Conservation (phyloP, 2,888 invertebrate species). For the Zaprionus bogoriensis region DNA sequence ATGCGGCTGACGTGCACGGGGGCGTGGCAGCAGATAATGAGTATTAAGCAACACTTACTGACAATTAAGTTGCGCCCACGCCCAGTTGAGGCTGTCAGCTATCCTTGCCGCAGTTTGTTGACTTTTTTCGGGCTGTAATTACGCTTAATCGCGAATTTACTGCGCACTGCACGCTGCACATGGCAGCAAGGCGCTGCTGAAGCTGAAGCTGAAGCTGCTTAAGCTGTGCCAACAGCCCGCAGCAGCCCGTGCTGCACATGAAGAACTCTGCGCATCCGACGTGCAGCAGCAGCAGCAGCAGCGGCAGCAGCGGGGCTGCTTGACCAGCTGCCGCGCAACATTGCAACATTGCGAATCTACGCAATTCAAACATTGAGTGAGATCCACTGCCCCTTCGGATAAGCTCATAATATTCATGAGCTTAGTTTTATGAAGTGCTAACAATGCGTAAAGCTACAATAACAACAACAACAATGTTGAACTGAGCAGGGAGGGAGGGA, state of each 20-base stretch:
- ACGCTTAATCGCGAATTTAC: constrained; percentile 71
- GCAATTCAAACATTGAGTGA: constrained; percentile 42
- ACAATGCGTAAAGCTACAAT: constrained; percentile 74
- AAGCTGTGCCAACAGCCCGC: constrained; percentile 67
- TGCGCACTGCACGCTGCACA: constrained; percentile 35
- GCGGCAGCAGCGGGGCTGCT: constrained; percentile 13
- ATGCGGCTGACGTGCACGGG: constrained; percentile 64
- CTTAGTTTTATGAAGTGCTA: constrained; percentile 83
- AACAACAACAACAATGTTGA: constrained; percentile 11
- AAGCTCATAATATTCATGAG: constrained; percentile 82
- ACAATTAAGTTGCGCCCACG: constrained; percentile 65
- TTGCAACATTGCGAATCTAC: constrained; percentile 45
- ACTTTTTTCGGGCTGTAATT: constrained; percentile 76
- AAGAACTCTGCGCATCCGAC: not conserved
- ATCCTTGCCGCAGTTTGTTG: constrained; percentile 54
- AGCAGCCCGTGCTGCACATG: constrained; percentile 43
- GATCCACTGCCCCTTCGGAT: constrained; percentile 37
- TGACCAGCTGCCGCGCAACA: constrained; percentile 33
- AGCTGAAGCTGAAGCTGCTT: constrained; percentile 34
- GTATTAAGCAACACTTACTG: constrained; percentile 79
- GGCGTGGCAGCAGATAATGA: constrained; percentile 65
- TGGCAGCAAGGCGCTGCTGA: constrained; percentile 16
- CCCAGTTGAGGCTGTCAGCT: not conserved
- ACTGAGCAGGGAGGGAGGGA: not conserved
- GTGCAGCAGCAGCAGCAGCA: not conserved